Conservation (phyloP, 2,888 invertebrate species). For the Tipula vernalis region DNA sequence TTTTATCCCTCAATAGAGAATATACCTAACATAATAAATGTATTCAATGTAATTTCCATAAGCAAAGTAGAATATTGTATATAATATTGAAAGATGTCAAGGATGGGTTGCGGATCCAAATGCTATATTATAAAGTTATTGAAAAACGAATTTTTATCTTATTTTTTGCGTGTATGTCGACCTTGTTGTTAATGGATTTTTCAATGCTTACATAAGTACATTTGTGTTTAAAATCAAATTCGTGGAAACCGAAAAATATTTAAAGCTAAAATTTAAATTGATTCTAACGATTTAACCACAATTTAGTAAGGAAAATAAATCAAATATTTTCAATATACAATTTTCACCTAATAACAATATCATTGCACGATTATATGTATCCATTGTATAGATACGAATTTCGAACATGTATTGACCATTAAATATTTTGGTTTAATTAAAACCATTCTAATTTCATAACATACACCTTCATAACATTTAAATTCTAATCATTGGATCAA, state of each 20-base stretch:
- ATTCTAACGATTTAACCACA: not conserved
- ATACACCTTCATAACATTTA: not conserved
- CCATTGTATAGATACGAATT: not conserved
- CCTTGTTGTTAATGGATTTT: not conserved
- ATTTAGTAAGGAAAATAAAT: not conserved
- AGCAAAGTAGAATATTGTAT: not conserved
- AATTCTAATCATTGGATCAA: not conserved
- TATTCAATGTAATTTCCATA: not conserved
- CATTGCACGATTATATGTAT: not conserved
- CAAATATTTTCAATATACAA: not conserved
- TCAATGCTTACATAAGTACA: not conserved
- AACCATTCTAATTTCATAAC: not conserved
- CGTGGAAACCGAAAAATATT: not conserved
- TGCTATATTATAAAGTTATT: not conserved
- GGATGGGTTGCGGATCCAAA: not conserved
- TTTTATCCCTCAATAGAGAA: not conserved
- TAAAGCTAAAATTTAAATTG: not conserved
- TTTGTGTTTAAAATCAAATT: not conserved
- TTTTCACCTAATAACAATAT: not conserved
- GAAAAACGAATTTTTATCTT: not conserved
- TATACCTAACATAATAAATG: not conserved
- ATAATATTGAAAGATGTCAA: not conserved
- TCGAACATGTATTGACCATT: not conserved
- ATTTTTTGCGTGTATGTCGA: not conserved
- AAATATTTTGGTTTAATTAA: not conserved